A percentile compares a stretch with the other conserved stretches of the same genome.
Evolutionary conservation across 2,113 vertebrate genomes (phyloP).

Genomic region (Zapornia atra): DNA sequence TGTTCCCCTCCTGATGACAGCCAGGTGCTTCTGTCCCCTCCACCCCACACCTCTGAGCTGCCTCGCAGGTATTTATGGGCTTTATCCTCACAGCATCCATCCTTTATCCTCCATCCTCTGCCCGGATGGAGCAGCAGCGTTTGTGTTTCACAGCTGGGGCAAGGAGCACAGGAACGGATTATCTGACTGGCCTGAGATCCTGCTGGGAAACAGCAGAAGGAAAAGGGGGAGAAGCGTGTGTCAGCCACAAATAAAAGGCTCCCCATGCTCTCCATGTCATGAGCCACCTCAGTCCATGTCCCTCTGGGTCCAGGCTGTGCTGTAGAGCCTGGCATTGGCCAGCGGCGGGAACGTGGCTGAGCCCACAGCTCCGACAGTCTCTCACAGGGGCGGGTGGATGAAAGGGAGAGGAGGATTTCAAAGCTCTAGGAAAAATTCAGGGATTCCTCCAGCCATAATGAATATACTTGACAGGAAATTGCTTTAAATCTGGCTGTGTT

Average conservation of each 20-base stretch:
- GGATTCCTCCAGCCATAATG: slow-evolving; percentile 42
- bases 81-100: background rate
- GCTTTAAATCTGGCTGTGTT: slow-evolving; percentile 60
- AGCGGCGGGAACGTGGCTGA: fast-evolving
- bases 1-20: background rate
- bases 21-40: background rate
- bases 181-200: fast-evolving
- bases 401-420: background rate
- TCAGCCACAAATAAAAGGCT: background rate
- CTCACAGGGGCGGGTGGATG: background rate
- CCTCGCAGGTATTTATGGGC: background rate
- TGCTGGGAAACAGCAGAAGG: background rate
- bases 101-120: background rate
- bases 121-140: background rate
- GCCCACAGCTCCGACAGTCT: background rate
- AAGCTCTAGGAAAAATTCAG: slow-evolving; percentile 20
- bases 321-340: background rate
- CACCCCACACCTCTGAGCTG: background rate
- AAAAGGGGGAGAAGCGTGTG: fast-evolving
- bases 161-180: background rate
- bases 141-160: background rate
- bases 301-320: background rate
- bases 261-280: fast-evolving
- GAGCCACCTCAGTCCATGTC: fast-evolving
- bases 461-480: slow-evolving; percentile 65